Evolutionary conservation across 2,797 vertebrate species (phyloP), one percentile per base, ranked within the genome.

Genomic region (Crenichthys baileyi): DNA sequence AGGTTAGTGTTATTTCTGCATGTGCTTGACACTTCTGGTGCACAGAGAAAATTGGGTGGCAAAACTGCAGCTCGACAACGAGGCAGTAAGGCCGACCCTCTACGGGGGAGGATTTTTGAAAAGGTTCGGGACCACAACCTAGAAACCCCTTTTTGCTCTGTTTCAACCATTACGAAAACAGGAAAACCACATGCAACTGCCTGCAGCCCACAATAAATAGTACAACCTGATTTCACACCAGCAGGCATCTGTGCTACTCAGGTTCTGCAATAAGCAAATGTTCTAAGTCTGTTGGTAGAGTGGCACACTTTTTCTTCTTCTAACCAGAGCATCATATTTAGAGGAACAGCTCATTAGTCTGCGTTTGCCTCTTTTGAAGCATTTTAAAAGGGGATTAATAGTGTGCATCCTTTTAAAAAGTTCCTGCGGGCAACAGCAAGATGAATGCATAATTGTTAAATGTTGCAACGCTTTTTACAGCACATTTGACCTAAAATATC

Each of bases 151-250:
- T 93, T 95, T 80, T 91, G 93, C 81, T 90, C 78, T 77, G 70
- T 89, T 90, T 91, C 78, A 88, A 80, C 79, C 81, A 82, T 91
- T 94, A 92, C 88, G 81, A 93, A 95, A 96, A 96, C 96, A 96
- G 95, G 95, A 96, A 96, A 95, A 93, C 95, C 95, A 50, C 92
- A 91, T 80, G 79, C 87, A 95, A 95, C 94, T 90, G 95, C 90
- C 92, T 87, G 71, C 75, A 90, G 76, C 78, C 94, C 93, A 93
- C 94, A 94, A 93, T 89, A 93, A 92, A 92, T 78, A 85, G 85
- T 84, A 86, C 92, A 91, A 85, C 91, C 92, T 91, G 90, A 94
- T 95, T 95, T 95, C 83, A 81, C 72, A 82, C 72, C 41, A 91
- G 83, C 41, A 91, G 83, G 84, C 84, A 89, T 82, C 86, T 92